phyloP scores from a whole-genome alignment of 2,797 vertebrate genomes.

The Peromyscus nudipes region DNA sequence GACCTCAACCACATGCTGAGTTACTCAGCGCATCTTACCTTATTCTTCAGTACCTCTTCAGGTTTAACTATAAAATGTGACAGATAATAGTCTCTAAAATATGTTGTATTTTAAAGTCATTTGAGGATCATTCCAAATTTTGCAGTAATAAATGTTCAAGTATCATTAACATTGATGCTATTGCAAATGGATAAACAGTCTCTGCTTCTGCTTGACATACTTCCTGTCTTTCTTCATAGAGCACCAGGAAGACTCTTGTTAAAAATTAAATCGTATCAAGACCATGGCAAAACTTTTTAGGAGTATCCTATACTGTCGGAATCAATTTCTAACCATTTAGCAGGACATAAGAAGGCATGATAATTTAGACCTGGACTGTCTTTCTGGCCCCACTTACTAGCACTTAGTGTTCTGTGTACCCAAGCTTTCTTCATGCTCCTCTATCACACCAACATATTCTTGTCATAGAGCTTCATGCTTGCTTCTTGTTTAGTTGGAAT shows the following conservation, averaged over 20 bases:
- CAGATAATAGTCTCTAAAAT: background rate
- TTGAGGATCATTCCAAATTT: background rate
- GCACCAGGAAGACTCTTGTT: background rate
- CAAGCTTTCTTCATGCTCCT: rapidly evolving
- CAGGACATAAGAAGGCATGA: background rate
- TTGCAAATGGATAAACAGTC: background rate
- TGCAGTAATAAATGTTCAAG: background rate
- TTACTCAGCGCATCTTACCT: background rate
- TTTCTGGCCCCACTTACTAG: background rate
- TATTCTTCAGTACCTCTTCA: background rate
- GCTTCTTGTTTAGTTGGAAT: background rate
- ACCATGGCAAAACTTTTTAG: background rate
- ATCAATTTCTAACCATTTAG: background rate
- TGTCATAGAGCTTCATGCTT: background rate
- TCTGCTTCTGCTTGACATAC: background rate
- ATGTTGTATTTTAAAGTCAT: background rate
- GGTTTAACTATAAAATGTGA: background rate
- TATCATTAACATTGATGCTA: background rate
- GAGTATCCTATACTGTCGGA: background rate
- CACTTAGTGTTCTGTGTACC: rapidly evolving
- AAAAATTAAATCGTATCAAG: background rate
- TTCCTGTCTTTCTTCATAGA: background rate
- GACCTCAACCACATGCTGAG: background rate
- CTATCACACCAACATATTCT: background rate
- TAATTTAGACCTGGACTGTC: background rate